A percentile compares a stretch with the other conserved stretches of the same genome.
Conservation (phyloP, 2,888 invertebrate species). For the Nymphalis c-album region DNA sequence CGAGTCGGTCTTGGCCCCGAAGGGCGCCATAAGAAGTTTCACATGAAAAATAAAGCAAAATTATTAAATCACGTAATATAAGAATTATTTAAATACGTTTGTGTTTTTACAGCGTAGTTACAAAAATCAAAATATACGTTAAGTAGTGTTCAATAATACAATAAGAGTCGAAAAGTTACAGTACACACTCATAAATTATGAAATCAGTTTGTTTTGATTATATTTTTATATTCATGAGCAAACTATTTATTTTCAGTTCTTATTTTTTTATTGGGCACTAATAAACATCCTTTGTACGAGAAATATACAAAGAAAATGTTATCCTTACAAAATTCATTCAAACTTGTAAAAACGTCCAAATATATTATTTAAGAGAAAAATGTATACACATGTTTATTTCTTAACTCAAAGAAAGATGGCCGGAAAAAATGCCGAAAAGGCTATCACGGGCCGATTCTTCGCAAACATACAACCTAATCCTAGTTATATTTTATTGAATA, state of each 20-base stretch:
- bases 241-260: neutral
- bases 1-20: too few relatives aligned
- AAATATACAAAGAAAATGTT: constrained; percentile 11
- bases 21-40: too few relatives aligned
- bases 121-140: too few relatives aligned
- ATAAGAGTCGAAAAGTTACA: too few relatives aligned
- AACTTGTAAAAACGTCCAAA: constrained; percentile 13
- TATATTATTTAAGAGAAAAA: constrained; percentile 33
- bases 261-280: constrained; percentile 3
- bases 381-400: constrained; percentile 61
- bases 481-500: constrained; percentile 40
- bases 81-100: too few relatives aligned
- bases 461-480: constrained; percentile 39
- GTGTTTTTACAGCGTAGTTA: too few relatives aligned
- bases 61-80: too few relatives aligned
- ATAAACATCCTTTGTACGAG: constrained; percentile 1
- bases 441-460: constrained; percentile 64
- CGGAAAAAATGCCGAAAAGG: constrained; percentile 66
- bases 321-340: constrained; percentile 19
- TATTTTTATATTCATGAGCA: neutral
- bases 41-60: too few relatives aligned
- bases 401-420: constrained; percentile 65
- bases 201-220: too few relatives aligned
- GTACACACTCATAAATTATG: too few relatives aligned
- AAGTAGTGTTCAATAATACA: too few relatives aligned